These are phyloP conservation scores for Cettia cetti DNA, from an alignment of 2,113 vertebrate species.

Conservation along the genomic window DNA sequence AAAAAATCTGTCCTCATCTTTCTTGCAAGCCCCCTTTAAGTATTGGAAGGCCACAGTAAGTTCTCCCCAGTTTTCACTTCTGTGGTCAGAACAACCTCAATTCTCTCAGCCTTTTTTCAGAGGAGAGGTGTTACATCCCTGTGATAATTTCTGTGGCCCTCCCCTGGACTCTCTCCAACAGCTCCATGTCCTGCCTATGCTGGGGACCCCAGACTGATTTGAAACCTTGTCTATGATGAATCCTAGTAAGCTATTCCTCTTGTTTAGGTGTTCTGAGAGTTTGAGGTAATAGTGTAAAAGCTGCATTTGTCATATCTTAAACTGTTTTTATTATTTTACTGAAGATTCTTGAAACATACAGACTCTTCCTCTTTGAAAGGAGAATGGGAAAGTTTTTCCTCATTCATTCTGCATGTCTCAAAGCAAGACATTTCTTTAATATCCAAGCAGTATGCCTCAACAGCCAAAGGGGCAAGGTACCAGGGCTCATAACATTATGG, in stretches of 20 bases:
- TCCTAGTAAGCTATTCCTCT: background rate
- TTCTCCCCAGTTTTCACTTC: background rate
- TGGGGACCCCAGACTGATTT: background rate
- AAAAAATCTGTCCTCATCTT: background rate
- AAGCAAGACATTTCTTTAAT: background rate
- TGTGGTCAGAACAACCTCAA: background rate
- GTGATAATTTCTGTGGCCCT: background rate
- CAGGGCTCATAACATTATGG: background rate
- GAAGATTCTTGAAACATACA: background rate
- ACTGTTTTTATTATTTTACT: background rate
- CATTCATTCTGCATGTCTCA: background rate
- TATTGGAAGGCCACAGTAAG: accelerated
- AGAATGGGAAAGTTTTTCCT: background rate
- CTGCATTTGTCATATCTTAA: background rate
- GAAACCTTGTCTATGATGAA: background rate
- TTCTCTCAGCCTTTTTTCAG: background rate
- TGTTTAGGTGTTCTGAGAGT: background rate
- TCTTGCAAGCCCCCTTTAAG: background rate
- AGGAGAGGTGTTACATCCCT: background rate
- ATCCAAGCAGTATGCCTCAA: background rate
- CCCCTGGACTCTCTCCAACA: background rate
- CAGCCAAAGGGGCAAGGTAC: background rate
- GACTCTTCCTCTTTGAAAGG: background rate
- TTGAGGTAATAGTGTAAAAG: background rate
- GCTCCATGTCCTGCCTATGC: accelerated